A percentile compares a stretch with the other conserved stretches of the same genome.
Evolutionary conservation across 2,113 vertebrate genomes (phyloP).

Genomic region (Grallaria varia): DNA sequence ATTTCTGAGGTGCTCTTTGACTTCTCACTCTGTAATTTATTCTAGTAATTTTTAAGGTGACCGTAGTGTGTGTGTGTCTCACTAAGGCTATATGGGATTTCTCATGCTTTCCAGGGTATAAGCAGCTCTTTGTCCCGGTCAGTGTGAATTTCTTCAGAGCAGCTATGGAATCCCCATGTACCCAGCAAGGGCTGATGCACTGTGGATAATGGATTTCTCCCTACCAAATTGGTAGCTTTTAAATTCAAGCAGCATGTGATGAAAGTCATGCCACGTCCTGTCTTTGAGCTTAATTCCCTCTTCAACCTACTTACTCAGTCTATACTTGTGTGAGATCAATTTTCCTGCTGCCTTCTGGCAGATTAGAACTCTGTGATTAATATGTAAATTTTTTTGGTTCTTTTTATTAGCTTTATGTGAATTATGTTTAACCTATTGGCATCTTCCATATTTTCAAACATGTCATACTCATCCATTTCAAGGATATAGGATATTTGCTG

Average conservation of each 20-base stretch:
- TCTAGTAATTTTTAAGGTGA: not conserved
- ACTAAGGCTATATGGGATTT: constrained; percentile 1
- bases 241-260: not conserved
- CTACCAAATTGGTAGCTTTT: not conserved
- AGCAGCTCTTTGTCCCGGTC: not conserved
- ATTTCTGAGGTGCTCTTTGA: not conserved
- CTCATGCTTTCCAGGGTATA: not conserved
- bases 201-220: constrained; percentile 37
- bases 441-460: not conserved
- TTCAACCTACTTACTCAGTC: not conserved
- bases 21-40: not conserved
- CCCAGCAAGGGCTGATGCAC: not conserved
- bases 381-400: constrained; percentile 52
- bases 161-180: not conserved
- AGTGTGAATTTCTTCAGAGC: not conserved
- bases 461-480: constrained; percentile 20
- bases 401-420: constrained; percentile 44
- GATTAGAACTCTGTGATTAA: constrained; percentile 39
- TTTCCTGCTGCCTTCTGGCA: constrained; percentile 16
- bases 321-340: not conserved
- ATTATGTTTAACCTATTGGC: constrained; percentile 29
- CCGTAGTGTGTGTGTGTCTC: not conserved
- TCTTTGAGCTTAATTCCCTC: not conserved
- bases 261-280: not conserved
- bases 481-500: not conserved